Evolutionary conservation across 2,113 vertebrate genomes (phyloP), one percentile per base, ranked within the genome.

Genomic region (Leptosomus discolor): DNA sequence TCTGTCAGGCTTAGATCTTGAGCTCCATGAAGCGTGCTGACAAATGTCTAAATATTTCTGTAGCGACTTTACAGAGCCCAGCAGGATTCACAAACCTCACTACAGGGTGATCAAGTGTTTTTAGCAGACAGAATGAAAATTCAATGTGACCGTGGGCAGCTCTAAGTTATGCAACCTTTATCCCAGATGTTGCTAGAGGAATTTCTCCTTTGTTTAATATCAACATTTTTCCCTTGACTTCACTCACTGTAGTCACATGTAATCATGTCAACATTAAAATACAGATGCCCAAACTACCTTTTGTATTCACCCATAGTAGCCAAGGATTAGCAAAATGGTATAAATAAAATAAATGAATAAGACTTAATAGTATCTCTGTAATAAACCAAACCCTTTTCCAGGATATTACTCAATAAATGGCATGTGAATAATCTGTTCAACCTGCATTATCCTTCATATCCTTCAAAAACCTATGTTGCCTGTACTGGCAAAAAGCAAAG

Each of bases 151-250:
- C 3, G 2, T 26, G 32, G 53, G 61, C 70, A 94, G 36, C 48
- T 94, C 39, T 75, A 78, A 57, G 12, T 95, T 96, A 93, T 71
- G 41, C 50, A 96, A 69, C 77, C 84, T 88, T 90, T 78, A 77
- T 51, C 67, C 43, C 88, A 81, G 80, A 88, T 92, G 32, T 45
- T 92, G 23, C 41, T 68, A 92, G 58, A 94, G 16, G 64, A 96
- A 54, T 94, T 92, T 97, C 67, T 88, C 67, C 91, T 96, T 92
- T 75, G 48, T 74, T 96, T 94, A 92, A 74, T 79, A 90, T 80
- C 90, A 94, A 39, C 12, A 37, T 48, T 91, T 96, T 85, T 43
- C 56, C 80, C 60, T 82, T 91, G n/a, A 77, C 30, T 82, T 94
- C 75, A 75, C 17, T 92, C 64, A 61, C 39, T 53, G n/a, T 53